Conservation (phyloP, 2,888 invertebrate genomes). For the Clusia tigrina region DNA sequence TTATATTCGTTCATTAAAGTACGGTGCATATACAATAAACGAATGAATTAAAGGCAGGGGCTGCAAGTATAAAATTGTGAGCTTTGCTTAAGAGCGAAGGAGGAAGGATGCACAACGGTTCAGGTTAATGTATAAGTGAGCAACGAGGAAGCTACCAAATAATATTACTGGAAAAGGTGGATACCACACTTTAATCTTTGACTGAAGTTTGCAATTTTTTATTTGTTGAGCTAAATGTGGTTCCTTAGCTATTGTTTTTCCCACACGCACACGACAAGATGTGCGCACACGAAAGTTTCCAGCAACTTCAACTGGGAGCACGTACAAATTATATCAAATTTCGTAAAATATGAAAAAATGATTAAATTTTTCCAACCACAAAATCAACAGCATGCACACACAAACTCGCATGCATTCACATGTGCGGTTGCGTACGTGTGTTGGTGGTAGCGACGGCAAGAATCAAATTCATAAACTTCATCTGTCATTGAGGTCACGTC, state of each 20-base stretch:
- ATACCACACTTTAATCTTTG: background rate
- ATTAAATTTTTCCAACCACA: slow-evolving; percentile 2
- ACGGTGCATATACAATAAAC: slow-evolving; percentile 13
- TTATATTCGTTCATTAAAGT: slow-evolving; percentile 32
- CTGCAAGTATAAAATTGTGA: background rate
- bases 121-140: too few species aligned
- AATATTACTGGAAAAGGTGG: background rate
- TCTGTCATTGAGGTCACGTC: slow-evolving; percentile 48
- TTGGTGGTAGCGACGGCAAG: too few species aligned
- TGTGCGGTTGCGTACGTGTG: background rate
- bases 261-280: too few species aligned
- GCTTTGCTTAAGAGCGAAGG: background rate
- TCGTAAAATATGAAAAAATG: slow-evolving; percentile 1
- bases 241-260: too few species aligned
- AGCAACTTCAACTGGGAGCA: background rate
- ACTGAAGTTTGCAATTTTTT: background rate
- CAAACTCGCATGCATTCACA: background rate
- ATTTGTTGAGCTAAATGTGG: background rate
- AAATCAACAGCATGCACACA: slow-evolving; percentile 1
- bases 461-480: slow-evolving; percentile 24
- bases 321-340: background rate
- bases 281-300: too few species aligned
- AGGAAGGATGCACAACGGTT: background rate
- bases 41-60: background rate
- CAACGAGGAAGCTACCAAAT: background rate